A percentile compares a stretch with the other conserved stretches of the same genome.
These are phyloP conservation scores for Pteronura brasiliensis DNA, from an alignment of 2,113 vertebrate genomes.

Conservation along the genomic window DNA sequence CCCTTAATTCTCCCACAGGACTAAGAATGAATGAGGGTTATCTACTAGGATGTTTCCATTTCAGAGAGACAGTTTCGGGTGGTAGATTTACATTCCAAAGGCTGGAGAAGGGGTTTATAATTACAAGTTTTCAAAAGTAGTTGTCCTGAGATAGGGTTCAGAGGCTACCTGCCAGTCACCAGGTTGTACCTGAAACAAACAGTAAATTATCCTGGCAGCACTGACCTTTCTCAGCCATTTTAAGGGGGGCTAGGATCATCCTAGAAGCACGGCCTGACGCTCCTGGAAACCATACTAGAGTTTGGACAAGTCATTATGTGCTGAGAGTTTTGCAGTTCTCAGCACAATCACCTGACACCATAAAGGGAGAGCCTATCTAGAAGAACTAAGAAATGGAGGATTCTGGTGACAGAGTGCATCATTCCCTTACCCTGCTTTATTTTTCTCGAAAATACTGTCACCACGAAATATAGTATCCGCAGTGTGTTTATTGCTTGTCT, in stretches of 20 bases:
- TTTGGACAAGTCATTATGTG: background rate
- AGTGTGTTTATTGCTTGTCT: background rate
- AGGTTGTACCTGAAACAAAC: background rate
- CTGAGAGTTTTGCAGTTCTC: background rate
- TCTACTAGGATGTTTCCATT: background rate
- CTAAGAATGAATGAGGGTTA: background rate
- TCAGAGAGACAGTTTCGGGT: background rate
- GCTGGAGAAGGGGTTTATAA: background rate
- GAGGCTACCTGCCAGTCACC: background rate
- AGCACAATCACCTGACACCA: background rate
- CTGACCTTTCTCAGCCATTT: background rate
- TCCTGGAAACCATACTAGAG: background rate
- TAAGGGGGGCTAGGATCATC: background rate
- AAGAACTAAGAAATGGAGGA: background rate
- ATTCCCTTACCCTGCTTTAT: background rate
- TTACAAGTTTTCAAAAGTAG: background rate
- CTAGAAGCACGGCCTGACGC: background rate
- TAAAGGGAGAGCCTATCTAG: background rate
- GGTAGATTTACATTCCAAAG: background rate
- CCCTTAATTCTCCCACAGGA: background rate
- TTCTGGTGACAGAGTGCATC: background rate
- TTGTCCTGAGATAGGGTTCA: background rate
- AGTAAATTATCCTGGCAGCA: background rate
- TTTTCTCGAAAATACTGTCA: background rate
- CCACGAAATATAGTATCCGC: background rate